Base-by-base conservation (phyloP, 2,113 vertebrate species). In the Solea solea region DNA sequence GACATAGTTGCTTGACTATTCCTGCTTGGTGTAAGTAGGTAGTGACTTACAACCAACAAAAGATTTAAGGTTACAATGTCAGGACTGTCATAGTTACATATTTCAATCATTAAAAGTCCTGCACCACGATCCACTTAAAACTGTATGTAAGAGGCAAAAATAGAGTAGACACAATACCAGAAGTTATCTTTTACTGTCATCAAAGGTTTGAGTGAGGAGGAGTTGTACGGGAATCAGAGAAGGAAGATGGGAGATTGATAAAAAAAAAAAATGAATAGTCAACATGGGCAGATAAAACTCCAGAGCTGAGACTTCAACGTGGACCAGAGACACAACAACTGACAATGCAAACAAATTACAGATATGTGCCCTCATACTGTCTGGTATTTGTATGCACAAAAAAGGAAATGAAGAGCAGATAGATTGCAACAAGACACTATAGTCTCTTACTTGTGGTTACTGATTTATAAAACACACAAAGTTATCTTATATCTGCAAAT, bases 261-360 rank as follows among this genome's bases (percentile, higher is more conserved):
- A 49, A 21, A 21, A 21, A 21, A 21, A 21, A 21, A 63, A 52
- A 55, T 73, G 55, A 65, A 72, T 42, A 70, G 50, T 69, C 56
- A 78, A 56, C 27, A 14, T 21, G 61, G 64, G 56, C n/a, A 50
- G 77, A 86, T 70, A 78, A 80, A 75, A 68, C 59, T 25, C 46
- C 56, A 61, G 54, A 57, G 28, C 64, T 59, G 15, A 73, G 56
- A 64, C 25, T 27, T 61, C 41, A 55, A 45, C n/a, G 21, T 14
- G 39, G 10, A 73, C 57, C 72, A 63, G 13, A 84, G 89, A 92
- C 90, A 89, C 66, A 93, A 92, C 85, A 91, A 67, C 16, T 8
- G 64, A 48, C 51, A 67, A 48, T 68, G 53, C 56, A 87, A 85
- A 85, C 60, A 83, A 82, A 78, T 68, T 48, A 44, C 45, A 58